Base-by-base conservation (phyloP, 2,888 invertebrate genomes). In the Brachyptera risi region DNA sequence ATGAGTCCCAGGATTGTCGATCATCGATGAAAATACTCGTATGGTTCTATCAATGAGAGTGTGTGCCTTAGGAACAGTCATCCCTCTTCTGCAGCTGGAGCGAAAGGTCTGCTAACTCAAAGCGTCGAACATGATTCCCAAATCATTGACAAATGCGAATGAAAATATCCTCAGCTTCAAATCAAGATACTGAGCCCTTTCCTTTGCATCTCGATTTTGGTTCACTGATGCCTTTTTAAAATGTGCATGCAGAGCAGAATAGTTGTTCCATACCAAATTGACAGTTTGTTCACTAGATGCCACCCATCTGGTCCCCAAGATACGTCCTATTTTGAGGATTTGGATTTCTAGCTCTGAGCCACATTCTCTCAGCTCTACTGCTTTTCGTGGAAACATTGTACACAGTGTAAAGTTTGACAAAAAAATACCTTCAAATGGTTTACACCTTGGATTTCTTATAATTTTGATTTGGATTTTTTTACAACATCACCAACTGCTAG, bases 371-470 rank as follows among this genome's bases (percentile, higher is more conserved):
- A 60, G 13, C 38, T 66, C 59, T 49, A n/a, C 59, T 51, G 23
- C 66, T 62, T 62, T 66, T 66, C 0, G 60, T 51, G 1, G 62
- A 62, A 19, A 37, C 54, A 26, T 59, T 61, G 31, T 65, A 66
- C 13, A 60, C 19, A 31, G 47, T 17, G 40, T 66, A 66, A 7
- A 66, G 27, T 27, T 44, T 40, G 51, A 63, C 63, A 26, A 66
- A 62, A 58, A 66, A 62, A 23, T 27, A 19, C 49, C n/a, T 66
- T 51, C 15, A 66, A 64, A 31, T 66, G 60, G 47, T 66, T 65
- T 26, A 62, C 56, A 19, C 59, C 63, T n/a, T 24, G 44, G 24
- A 66, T 58, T 15, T 65, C 56, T 51, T n/a, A n/a, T n/a, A n/a
- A n/a, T n/a, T n/a, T n/a, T n/a, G n/a, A n/a, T n/a, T n/a, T n/a